phyloP scores from a whole-genome alignment of 2,888 invertebrate species.

The Caenorhabditis zanzibari region DNA sequence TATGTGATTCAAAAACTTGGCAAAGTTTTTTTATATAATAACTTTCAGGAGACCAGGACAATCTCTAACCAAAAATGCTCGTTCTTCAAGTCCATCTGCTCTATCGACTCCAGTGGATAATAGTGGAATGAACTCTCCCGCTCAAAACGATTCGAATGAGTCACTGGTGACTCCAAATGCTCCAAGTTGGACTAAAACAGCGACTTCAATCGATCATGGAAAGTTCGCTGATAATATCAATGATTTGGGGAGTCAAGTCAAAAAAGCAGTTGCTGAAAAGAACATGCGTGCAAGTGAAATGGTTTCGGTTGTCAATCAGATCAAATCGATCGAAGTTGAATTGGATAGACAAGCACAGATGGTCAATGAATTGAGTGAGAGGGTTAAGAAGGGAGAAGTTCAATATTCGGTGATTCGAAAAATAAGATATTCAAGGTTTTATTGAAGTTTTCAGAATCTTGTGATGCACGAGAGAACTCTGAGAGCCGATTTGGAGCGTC shows the following conservation, averaged over 20 bases:
- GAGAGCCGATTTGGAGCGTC: slow-evolving; percentile 32
- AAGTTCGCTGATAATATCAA: slow-evolving; percentile 47
- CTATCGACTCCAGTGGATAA: slow-evolving; percentile 5
- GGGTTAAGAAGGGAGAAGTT: slow-evolving; percentile 56
- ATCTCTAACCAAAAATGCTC: not conserved
- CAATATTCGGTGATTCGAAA: slow-evolving; percentile 40
- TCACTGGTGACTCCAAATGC: slow-evolving; percentile 15
- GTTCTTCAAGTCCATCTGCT: slow-evolving; percentile 29
- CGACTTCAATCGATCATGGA: slow-evolving; percentile 44
- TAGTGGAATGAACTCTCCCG: slow-evolving; percentile 1
- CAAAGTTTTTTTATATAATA: not conserved
- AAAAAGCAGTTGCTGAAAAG: slow-evolving; percentile 57
- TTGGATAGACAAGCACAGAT: slow-evolving; percentile 65
- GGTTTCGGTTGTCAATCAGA: slow-evolving; percentile 65
- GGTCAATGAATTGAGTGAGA: slow-evolving; percentile 53
- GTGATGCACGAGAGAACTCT: slow-evolving; percentile 18
- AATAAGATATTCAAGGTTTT: not conserved
- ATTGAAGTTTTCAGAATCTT: not conserved
- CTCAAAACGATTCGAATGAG: slow-evolving; percentile 27
- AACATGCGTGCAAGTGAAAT: slow-evolving; percentile 52
- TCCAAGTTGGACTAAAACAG: slow-evolving; percentile 33
- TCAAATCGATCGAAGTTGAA: slow-evolving; percentile 68
- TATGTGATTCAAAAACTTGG: slow-evolving; percentile 17
- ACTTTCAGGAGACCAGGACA: slow-evolving; percentile 46
- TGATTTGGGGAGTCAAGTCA: slow-evolving; percentile 40